Conservation (phyloP, 2,888 invertebrate genomes). For the Hirtodrosophila cameraria region DNA sequence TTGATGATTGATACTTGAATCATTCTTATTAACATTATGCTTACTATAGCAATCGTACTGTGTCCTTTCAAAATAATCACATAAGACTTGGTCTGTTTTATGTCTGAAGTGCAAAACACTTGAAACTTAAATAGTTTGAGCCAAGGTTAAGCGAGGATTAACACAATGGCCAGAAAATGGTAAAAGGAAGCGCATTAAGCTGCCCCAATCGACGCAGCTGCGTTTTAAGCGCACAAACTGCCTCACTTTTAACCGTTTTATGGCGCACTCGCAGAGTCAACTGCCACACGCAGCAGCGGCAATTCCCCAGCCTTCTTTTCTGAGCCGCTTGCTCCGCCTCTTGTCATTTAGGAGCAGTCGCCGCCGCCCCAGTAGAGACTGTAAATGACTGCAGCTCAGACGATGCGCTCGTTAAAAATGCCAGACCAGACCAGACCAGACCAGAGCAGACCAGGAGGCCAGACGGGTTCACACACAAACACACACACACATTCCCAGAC, state of each 20-base stretch:
- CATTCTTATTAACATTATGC: too few relatives aligned
- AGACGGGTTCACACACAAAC: constrained; percentile 33
- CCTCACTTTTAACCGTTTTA: constrained; percentile 57
- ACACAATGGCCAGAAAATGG: constrained; percentile 11
- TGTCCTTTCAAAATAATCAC: too few relatives aligned
- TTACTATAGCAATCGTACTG: too few relatives aligned
- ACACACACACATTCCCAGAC: constrained; percentile 28
- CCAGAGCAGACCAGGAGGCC: constrained; percentile 16
- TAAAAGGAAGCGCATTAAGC: constrained; percentile 19
- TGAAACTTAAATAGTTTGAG: constrained; percentile 21
- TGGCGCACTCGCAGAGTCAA: constrained; percentile 32
- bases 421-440: constrained; percentile 32
- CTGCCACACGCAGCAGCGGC: constrained; percentile 45
- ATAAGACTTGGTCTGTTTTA: constrained; percentile 1
- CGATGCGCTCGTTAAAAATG: constrained; percentile 63
- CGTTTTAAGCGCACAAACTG: constrained; percentile 47
- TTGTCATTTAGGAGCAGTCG: constrained; percentile 54
- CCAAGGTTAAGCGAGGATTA: constrained; percentile 58
- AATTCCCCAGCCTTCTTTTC: constrained; percentile 35
- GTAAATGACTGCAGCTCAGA: constrained; percentile 59
- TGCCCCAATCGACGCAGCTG: constrained; percentile 37
- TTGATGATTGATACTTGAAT: too few relatives aligned
- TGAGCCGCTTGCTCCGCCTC: constrained; percentile 23
- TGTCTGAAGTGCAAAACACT: constrained; percentile 21
- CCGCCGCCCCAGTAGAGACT: constrained; percentile 42